These are phyloP conservation scores for Bufotes viridis DNA, from an alignment of 2,797 vertebrate genomes.

Conservation along the genomic window DNA sequence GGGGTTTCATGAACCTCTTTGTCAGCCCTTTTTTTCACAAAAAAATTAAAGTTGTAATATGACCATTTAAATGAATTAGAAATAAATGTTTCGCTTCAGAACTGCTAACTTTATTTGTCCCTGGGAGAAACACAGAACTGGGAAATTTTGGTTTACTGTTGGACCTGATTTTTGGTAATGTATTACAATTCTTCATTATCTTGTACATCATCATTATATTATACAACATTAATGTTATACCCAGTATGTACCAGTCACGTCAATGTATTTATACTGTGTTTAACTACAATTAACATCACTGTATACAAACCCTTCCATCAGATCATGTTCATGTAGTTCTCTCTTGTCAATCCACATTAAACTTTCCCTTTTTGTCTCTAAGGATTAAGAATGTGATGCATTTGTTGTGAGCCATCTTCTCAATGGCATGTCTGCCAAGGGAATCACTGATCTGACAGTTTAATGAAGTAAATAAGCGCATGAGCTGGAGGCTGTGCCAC, in stretches of 20 bases:
- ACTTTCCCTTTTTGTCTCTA: conserved; percentile 7
- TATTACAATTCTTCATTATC: not conserved
- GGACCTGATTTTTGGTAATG: not conserved
- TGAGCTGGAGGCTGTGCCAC: conserved; percentile 31
- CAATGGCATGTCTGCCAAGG: conserved; percentile 16
- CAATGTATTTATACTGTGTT: not conserved
- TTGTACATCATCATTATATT: not conserved
- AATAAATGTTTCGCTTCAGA: not conserved
- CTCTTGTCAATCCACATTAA: conserved; percentile 7
- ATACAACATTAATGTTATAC: not conserved
- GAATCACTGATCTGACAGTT: conserved; percentile 29
- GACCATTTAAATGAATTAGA: too few species aligned
- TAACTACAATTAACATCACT: not conserved
- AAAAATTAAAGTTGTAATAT: too few species aligned
- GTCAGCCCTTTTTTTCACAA: too few species aligned
- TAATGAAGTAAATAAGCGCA: conserved; percentile 54
- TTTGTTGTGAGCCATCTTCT: conserved; percentile 41
- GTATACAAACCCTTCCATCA: not conserved
- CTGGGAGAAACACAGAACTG: not conserved
- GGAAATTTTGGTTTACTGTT: not conserved
- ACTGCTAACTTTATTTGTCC: not conserved
- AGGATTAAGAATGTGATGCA: conserved; percentile 6
- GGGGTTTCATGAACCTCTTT: too few species aligned
- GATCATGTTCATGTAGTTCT: not conserved
- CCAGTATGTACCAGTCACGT: not conserved